These are phyloP conservation scores for Seladonia tumulorum DNA, from an alignment of 2,888 invertebrate species.

Conservation along the genomic window DNA sequence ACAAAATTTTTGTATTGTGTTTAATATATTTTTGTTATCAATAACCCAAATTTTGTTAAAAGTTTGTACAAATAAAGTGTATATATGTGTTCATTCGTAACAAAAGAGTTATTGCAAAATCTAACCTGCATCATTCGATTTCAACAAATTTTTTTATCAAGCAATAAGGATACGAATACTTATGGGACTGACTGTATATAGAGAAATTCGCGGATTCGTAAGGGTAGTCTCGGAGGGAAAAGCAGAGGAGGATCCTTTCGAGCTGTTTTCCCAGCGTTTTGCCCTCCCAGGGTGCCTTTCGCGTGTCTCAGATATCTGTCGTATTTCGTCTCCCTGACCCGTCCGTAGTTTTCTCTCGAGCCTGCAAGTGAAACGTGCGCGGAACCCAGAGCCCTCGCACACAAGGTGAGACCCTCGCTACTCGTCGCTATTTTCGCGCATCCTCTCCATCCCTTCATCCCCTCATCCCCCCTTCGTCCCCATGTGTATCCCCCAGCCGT, in stretches of 20 bases:
- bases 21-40: too few species aligned
- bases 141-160: too few species aligned
- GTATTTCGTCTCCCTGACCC: constrained; percentile 39
- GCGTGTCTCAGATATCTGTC: constrained; percentile 14
- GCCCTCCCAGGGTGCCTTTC: not conserved
- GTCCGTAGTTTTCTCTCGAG: constrained; percentile 21
- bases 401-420: constrained; percentile 39
- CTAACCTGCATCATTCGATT: too few species aligned
- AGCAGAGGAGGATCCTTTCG: not conserved
- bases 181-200: too few species aligned
- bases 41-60: too few species aligned
- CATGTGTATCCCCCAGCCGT: not conserved
- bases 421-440: constrained; percentile 41
- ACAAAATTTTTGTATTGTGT: too few species aligned
- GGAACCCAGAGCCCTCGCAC: constrained; percentile 21
- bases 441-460: not conserved
- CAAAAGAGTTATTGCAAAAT: too few species aligned
- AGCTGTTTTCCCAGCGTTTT: not conserved
- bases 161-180: too few species aligned
- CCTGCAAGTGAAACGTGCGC: constrained; percentile 8
- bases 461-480: not conserved
- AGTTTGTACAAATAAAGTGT: too few species aligned
- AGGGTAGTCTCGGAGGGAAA: not conserved
- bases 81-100: too few species aligned
- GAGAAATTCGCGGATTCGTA: not conserved